A percentile compares a stretch with the other conserved stretches of the same genome.
phyloP scores from a whole-genome alignment of 2,888 invertebrate genomes.

The Diaprepes abbreviatus region DNA sequence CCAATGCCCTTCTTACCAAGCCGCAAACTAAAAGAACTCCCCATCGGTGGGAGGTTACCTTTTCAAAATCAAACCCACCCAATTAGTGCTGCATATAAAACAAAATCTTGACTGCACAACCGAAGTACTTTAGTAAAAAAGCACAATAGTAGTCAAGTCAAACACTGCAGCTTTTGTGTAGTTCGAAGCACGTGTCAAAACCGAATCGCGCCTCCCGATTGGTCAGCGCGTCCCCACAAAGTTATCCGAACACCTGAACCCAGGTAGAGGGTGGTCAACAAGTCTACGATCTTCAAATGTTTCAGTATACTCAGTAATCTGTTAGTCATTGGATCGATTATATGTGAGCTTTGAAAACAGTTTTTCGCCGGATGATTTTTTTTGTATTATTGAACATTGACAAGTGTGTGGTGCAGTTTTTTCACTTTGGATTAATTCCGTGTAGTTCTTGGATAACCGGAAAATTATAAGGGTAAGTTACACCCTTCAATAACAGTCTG shows the following conservation, averaged over 20 bases:
- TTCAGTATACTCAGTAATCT: conserved; percentile 38
- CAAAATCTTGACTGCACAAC: conserved; percentile 42
- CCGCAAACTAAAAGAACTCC: neutral
- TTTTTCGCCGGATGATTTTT: conserved; percentile 6
- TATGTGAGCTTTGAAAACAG: conserved; percentile 6
- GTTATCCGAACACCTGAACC: conserved; percentile 42
- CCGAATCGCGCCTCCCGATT: conserved; percentile 30
- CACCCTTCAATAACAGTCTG: neutral
- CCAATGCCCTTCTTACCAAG: neutral
- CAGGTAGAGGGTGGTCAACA: conserved; percentile 51
- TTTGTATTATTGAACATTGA: neutral
- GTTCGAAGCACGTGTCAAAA: conserved; percentile 45
- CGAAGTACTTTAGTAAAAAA: conserved; percentile 34
- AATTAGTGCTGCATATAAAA: conserved; percentile 46
- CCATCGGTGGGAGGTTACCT: conserved; percentile 38
- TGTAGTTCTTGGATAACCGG: neutral
- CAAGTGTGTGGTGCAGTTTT: conserved; percentile 8
- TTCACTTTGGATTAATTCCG: conserved; percentile 3
- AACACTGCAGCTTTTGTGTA: conserved; percentile 31
- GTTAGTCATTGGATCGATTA: conserved; percentile 19
- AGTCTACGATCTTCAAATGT: conserved; percentile 48
- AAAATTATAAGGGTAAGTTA: neutral
- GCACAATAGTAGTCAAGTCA: conserved; percentile 31
- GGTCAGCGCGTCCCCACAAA: conserved; percentile 41
- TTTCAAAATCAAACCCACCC: conserved; percentile 40